Evolutionary conservation across 2,888 invertebrate species (phyloP), one percentile per base, ranked within the genome.

Genomic region (Acleris emargana): DNA sequence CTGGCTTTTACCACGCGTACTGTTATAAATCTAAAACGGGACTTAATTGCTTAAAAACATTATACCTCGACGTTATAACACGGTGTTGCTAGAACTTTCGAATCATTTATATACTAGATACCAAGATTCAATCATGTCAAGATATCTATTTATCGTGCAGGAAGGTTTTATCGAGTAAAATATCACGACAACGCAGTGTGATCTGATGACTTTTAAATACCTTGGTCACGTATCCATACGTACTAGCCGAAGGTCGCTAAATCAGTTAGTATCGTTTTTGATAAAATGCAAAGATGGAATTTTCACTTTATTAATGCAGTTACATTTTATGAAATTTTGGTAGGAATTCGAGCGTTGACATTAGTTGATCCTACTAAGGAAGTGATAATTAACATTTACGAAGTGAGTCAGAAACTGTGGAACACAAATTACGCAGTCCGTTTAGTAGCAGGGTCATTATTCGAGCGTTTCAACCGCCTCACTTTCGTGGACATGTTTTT

Each of bases 181-280:
- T 55, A 50, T 64, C 67, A 73, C 70, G 70, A 52, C 62, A 72
- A 73, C 71, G 73, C 69, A 62, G 67, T 70, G 69, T 71, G 70
- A 75, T 69, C 71, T 32, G 70, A 74, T 69, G 71, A 70, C 68
- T 77, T 71, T 54, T 66, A 61, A 66, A 74, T 76, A 71, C 72
- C 76, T 76, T 69, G 78, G 76, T 80, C 77, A 82, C 81, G 82
- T 79, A 76, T 68, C 63, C 49, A 51, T 49, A 11, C 50, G 50
- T 51, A 69, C 58, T 66, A 71, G 57, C 28, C 58, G 70, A 75
- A 76, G 74, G 74, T 55, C 70, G 68, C 61, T 63, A 60, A 55
- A 66, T 60, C 62, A 68, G 57, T 28, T 67, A n/a, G n/a, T n/a
- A 60, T 55, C 60, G 60, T 47, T 47, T 63, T 28, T 18, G 53